Evolutionary conservation across 1,140 invertebrate genomes (phyloP).

Genomic region (Latrodectus geometricus): DNA sequence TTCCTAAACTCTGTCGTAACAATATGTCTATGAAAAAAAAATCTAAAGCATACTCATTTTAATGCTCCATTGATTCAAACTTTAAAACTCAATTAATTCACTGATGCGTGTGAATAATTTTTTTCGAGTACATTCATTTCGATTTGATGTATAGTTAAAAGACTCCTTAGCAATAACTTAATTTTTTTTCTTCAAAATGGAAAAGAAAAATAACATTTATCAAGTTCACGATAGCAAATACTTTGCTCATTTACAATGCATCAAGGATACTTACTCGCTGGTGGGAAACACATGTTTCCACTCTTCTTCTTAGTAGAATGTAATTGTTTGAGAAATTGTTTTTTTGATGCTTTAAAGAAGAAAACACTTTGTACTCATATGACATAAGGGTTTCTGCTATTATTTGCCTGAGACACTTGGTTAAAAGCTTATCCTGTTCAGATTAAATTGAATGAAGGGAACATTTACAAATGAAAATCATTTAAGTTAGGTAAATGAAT

Average conservation of each 20-base stretch:
- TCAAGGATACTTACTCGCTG: conserved; percentile 10
- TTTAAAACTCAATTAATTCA: conserved; percentile 52
- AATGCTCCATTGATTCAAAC: conserved; percentile 48
- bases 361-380: conserved; percentile 47
- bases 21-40: no score
- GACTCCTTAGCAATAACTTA: no score
- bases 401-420: conserved; percentile 11
- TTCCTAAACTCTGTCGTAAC: no score
- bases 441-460: conserved; percentile 1
- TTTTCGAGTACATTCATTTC: conserved; percentile 22
- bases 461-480: not conserved
- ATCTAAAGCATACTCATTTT: conserved; percentile 11
- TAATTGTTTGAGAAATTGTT: not conserved
- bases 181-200: no score
- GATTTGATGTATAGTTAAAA: no score
- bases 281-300: conserved; percentile 45
- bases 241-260: conserved; percentile 21
- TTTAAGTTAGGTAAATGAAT: not conserved
- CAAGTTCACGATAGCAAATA: no score
- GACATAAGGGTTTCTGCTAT: conserved; percentile 29
- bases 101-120: conserved; percentile 28
- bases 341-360: conserved; percentile 34
- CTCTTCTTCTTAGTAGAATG: conserved; percentile 31
- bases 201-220: no score
- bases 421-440: not conserved